Percentiles rank a stretch among this genome's conserved stretches.
These are phyloP conservation scores for Orestias chungarensis DNA, from an alignment of 2,797 vertebrate genomes.

Conservation along the genomic window DNA sequence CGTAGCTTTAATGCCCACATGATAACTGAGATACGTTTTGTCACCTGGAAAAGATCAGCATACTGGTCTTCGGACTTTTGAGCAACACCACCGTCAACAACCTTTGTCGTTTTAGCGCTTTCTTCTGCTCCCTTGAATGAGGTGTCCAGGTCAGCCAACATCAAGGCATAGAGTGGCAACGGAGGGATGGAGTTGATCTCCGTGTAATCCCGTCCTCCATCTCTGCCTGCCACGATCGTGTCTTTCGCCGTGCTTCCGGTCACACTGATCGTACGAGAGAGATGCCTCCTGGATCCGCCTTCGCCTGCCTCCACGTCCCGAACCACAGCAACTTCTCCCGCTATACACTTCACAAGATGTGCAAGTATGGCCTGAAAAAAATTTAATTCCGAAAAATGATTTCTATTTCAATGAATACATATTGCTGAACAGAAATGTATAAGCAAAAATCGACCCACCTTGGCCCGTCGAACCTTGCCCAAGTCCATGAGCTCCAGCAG, in stretches of 20 bases:
- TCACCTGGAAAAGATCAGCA: constrained; percentile 90
- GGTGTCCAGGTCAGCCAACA: constrained; percentile 92
- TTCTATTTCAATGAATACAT: not conserved
- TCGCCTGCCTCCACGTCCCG: constrained; percentile 92
- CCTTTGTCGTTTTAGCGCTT: constrained; percentile 81
- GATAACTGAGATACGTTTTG: not conserved
- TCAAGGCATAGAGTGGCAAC: constrained; percentile 89
- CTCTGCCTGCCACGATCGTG: constrained; percentile 92
- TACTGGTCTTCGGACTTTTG: constrained; percentile 91
- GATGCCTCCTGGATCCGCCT: constrained; percentile 89
- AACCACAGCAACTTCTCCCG: constrained; percentile 96
- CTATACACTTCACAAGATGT: constrained; percentile 97
- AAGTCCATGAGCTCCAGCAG: constrained; percentile 97
- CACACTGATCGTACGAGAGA: constrained; percentile 97
- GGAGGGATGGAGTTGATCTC: constrained; percentile 99
- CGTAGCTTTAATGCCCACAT: not conserved
- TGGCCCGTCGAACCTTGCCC: constrained; percentile 94
- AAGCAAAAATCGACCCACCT: constrained; percentile 65
- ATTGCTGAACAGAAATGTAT: not conserved
- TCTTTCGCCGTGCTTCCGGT: constrained; percentile 98
- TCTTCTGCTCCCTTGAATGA: constrained; percentile 89
- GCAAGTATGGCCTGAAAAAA: constrained; percentile 89
- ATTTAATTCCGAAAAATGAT: not conserved
- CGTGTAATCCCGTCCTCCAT: constrained; percentile 95
- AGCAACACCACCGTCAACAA: constrained; percentile 72